Evolutionary conservation across 2,888 invertebrate species (phyloP), one percentile per base, ranked within the genome.

Genomic region (Platycheirus albimanus): DNA sequence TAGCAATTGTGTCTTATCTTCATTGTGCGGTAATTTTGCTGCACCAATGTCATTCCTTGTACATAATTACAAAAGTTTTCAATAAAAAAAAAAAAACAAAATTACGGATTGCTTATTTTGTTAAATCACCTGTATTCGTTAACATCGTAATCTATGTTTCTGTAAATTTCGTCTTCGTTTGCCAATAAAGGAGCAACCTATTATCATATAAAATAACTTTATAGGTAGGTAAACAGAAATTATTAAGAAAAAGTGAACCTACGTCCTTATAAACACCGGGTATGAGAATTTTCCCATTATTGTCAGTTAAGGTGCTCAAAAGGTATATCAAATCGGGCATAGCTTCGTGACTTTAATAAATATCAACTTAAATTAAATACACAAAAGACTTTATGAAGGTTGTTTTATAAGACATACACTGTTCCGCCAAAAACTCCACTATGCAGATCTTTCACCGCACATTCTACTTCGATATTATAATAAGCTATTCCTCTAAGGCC

Each of bases 341-440:
- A 0, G 96, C 98, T 91, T 97, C 97, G 88, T 94, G 93, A 4
- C 83, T 80, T n/a, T n/a, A n/a, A n/a, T n/a, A n/a, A 43, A 47
- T 28, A 30, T 8, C 6, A 19, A 58, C 3, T 24, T 5, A n/a
- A 38, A n/a, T n/a, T n/a, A 36, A 36, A 10, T 36, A 36, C 11
- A 36, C 10, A n/a, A n/a, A n/a, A n/a, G n/a, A 24, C 24, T 33
- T 33, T 33, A 33, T 8, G 10, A 24, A 10, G 2, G 6, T 4
- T 15, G 24, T 3, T 0, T 15, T 6, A 7, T 6, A 15, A 6
- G 3, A 92, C 83, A 45, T 69, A 83, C 83, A 99, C 96, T 61
- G 96, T 95, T 63, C 99, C 99, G 64, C 99, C 99, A 91, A 95
- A 98, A 3, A 97, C 95, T 19, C 99, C 99, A 88, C 98, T 98